phyloP scores from a whole-genome alignment of 1,140 invertebrate genomes.

The Musca vetustissima region DNA sequence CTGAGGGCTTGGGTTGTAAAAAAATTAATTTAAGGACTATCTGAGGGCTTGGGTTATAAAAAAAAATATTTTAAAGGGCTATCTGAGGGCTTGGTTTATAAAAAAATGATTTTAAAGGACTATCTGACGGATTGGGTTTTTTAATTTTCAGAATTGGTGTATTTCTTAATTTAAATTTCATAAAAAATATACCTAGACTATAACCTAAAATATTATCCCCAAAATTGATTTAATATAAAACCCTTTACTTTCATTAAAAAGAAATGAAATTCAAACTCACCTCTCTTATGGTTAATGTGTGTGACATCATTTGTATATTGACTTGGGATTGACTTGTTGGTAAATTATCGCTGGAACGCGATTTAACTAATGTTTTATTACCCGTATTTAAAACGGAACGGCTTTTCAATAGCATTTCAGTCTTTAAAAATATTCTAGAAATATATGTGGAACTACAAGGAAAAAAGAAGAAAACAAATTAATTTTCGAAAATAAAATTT shows the following conservation, averaged over 20 bases:
- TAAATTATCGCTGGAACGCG: slow-evolving; percentile 82
- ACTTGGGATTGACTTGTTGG: slow-evolving; percentile 88
- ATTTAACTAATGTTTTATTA: slow-evolving; percentile 71
- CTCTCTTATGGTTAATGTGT: slow-evolving; percentile 88
- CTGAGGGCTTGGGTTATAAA: too few relatives aligned
- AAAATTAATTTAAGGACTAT: too few relatives aligned
- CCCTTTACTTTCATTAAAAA: background rate
- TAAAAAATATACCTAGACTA: too few relatives aligned
- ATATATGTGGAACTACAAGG: slow-evolving; percentile 81
- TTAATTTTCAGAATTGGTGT: too few relatives aligned
- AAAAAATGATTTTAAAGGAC: too few relatives aligned
- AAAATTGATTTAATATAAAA: background rate
- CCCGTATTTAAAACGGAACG: slow-evolving; percentile 68
- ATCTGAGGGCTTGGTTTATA: too few relatives aligned
- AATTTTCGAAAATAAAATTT: background rate
- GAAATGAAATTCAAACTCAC: slow-evolving; percentile 58
- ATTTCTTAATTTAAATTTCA: too few relatives aligned
- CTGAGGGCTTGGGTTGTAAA: too few relatives aligned
- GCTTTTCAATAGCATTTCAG: slow-evolving; percentile 88
- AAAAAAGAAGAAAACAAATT: slow-evolving; percentile 19
- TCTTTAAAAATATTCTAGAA: slow-evolving; percentile 85
- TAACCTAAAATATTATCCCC: background rate
- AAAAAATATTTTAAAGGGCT: too few relatives aligned
- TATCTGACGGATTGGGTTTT: too few relatives aligned
- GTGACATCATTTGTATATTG: slow-evolving; percentile 91